A percentile compares a stretch with the other conserved stretches of the same genome.
Conservation (phyloP, 2,113 vertebrate genomes). For the Cisticola juncidis region DNA sequence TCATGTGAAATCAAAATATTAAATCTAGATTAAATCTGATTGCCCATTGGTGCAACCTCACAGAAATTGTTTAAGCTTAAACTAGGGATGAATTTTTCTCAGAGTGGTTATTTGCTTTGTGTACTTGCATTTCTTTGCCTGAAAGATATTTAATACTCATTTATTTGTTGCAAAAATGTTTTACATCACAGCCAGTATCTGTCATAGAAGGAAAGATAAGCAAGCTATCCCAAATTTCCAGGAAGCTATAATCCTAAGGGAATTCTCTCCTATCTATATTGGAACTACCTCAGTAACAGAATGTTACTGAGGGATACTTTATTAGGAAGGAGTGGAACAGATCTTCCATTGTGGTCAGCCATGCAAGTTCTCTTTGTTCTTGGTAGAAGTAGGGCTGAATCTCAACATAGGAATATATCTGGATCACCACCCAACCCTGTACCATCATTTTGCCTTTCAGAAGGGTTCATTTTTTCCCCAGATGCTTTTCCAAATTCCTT, state of each 20-base stretch:
- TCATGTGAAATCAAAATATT: background rate
- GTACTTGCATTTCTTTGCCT: conserved; percentile 23
- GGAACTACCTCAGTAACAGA: background rate
- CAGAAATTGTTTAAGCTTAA: conserved; percentile 38
- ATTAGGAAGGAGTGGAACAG: background rate
- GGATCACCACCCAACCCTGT: background rate
- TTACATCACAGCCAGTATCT: background rate
- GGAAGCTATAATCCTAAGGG: background rate
- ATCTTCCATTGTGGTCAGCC: background rate
- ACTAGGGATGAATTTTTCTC: conserved; percentile 20
- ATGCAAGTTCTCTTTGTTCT: background rate
- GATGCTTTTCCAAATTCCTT: background rate
- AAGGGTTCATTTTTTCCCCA: background rate
- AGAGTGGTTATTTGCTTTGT: conserved; percentile 22
- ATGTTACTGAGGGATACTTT: background rate
- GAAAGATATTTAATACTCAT: conserved; percentile 56
- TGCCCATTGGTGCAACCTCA: background rate
- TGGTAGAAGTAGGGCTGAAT: background rate
- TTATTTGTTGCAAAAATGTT: conserved; percentile 50
- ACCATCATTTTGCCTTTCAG: background rate
- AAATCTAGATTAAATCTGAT: conserved; percentile 20
- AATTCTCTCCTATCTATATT: background rate
- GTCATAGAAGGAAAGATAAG: conserved; percentile 2
- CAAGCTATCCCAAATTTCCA: conserved; percentile 17
- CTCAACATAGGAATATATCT: background rate